These are phyloP conservation scores for Pseudomugil tenellus DNA, from an alignment of 2,797 vertebrate species.

Conservation along the genomic window DNA sequence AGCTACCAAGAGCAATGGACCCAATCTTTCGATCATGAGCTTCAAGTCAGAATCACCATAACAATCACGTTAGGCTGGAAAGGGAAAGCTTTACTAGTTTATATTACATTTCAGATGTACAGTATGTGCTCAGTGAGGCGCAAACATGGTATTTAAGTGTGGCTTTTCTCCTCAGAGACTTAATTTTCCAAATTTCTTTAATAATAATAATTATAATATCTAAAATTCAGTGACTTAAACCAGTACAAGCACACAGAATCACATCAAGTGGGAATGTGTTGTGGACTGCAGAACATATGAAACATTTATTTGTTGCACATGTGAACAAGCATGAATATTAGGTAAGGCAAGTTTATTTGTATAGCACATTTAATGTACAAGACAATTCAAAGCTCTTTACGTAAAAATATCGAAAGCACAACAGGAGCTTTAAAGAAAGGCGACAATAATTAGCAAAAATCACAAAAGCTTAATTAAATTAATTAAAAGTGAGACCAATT, in stretches of 20 bases:
- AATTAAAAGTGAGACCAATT: too few species aligned
- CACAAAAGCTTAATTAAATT: too few species aligned
- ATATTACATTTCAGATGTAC: slow-evolving; percentile 7
- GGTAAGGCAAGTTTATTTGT: too few species aligned
- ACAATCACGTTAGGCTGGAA: not conserved
- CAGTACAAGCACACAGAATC: not conserved
- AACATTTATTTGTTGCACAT: not conserved
- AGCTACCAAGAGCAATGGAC: too few species aligned
- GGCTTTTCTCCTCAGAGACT: not conserved
- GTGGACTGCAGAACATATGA: not conserved
- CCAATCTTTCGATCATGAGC: too few species aligned
- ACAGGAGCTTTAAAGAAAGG: too few species aligned
- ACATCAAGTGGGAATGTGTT: not conserved
- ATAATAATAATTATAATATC: too few species aligned
- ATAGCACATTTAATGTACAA: too few species aligned
- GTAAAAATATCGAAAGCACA: too few species aligned
- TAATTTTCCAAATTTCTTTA: not conserved
- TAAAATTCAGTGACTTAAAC: not conserved
- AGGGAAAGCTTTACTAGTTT: slow-evolving; percentile 15
- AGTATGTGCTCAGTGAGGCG: not conserved
- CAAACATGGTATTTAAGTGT: not conserved
- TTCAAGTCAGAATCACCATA: too few species aligned
- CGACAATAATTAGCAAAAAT: too few species aligned
- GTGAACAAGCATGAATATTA: not conserved
- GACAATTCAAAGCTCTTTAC: too few species aligned